These are phyloP conservation scores for Antechinus flavipes DNA, from an alignment of 2,113 vertebrate species.

Conservation along the genomic window DNA sequence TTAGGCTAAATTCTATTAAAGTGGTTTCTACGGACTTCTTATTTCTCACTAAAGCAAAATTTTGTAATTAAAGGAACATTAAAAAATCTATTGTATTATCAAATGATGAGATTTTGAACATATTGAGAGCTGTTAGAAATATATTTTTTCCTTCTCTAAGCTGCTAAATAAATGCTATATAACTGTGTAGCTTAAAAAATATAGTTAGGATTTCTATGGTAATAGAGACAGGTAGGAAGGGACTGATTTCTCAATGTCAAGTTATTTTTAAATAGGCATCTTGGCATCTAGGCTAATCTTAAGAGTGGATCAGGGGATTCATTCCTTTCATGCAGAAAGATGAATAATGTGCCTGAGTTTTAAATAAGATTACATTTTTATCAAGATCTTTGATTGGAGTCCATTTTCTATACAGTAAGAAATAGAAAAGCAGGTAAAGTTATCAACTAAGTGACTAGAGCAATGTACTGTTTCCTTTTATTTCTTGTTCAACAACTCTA, in stretches of 20 bases:
- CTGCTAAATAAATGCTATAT: neutral
- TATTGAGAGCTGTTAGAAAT: neutral
- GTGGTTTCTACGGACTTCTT: neutral
- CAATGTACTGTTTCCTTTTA: neutral
- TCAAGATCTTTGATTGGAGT: slow-evolving; percentile 25
- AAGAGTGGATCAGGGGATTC: neutral
- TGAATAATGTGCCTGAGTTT: neutral
- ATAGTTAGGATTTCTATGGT: neutral
- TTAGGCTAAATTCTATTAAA: neutral
- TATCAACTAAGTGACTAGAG: neutral
- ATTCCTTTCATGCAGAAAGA: neutral
- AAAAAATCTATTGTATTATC: neutral
- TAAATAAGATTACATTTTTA: slow-evolving; percentile 3
- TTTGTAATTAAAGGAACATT: neutral
- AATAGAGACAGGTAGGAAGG: neutral
- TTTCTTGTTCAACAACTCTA: slow-evolving; percentile 7
- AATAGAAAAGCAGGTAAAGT: slow-evolving; percentile 3
- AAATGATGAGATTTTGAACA: neutral
- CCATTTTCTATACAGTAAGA: neutral
- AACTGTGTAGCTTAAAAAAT: neutral
- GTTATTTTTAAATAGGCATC: slow-evolving; percentile 21
- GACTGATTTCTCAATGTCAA: slow-evolving; percentile 19
- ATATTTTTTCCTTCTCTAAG: neutral
- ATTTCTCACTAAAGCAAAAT: neutral
- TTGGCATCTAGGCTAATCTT: neutral